Conservation (phyloP, 37 sponge, comb jelly and placozoan genomes). For the Bolinopsis microptera region DNA sequence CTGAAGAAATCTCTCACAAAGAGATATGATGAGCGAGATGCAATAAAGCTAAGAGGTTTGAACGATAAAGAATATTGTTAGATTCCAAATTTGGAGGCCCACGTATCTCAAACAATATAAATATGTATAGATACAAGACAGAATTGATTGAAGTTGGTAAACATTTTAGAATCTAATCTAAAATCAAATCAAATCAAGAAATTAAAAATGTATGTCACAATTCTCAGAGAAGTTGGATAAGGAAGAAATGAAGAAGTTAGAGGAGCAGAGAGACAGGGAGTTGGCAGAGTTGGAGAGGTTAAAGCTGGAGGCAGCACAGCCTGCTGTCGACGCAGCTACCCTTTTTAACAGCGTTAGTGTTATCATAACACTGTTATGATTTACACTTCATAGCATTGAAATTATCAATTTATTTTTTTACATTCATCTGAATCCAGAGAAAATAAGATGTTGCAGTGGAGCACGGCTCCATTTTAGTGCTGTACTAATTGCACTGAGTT, state of each 20-base stretch:
- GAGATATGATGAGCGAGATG: conserved; percentile 1
- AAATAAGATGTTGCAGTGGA: too few species aligned
- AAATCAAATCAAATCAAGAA: too few species aligned
- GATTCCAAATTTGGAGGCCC: background rate
- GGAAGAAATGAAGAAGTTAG: background rate
- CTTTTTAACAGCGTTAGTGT: background rate
- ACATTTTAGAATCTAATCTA: too few species aligned
- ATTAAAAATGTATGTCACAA: too few species aligned
- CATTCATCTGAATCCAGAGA: too few species aligned
- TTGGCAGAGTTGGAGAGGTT: background rate
- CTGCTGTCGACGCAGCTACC: conserved; percentile 39
- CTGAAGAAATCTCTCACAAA: background rate
- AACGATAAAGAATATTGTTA: too few species aligned
- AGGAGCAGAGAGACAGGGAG: conserved; percentile 2
- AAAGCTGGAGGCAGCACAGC: background rate
- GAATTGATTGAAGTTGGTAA: too few species aligned
- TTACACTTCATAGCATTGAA: background rate
- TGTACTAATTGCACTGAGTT: too few species aligned
- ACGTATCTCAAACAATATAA: too few species aligned
- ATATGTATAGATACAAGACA: too few species aligned
- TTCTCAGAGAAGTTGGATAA: background rate
- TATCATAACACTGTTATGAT: too few species aligned
- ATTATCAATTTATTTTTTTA: background rate
- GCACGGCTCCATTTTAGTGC: too few species aligned
- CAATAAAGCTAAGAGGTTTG: background rate